Evolutionary conservation across 2,113 vertebrate genomes (phyloP).

Genomic region (Hemibagrus wyckioides): DNA sequence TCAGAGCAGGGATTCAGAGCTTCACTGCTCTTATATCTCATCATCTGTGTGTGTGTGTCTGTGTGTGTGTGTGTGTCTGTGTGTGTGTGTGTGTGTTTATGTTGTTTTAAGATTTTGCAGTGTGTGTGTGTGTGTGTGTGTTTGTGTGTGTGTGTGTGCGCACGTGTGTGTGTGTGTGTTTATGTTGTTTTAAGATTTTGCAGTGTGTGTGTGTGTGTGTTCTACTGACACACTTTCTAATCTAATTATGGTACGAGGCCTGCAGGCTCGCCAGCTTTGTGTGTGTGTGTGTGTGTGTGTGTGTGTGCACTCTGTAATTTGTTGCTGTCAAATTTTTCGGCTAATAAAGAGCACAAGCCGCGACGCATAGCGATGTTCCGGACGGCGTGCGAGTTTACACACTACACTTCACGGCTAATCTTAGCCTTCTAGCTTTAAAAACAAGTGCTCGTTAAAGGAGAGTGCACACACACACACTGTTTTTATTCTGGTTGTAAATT

Average conservation of each 20-base stretch:
- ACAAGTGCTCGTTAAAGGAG: neutral
- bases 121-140: neutral
- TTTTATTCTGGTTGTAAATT: neutral
- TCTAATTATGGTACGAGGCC: constrained; percentile 24
- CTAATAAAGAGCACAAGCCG: neutral
- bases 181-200: too few species aligned
- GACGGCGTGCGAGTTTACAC: neutral
- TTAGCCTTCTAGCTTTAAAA: neutral
- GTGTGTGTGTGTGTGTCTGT: too few species aligned
- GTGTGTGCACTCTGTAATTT: neutral
- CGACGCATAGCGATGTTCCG: neutral
- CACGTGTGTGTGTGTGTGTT: neutral
- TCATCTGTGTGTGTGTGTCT: too few species aligned
- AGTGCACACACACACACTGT: neutral
- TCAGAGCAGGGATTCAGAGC: too few species aligned
- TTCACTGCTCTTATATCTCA: too few species aligned
- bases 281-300: too few species aligned
- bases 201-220: neutral
- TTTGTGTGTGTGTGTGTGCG: neutral
- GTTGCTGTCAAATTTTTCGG: constrained; percentile 18
- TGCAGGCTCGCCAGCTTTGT: neutral
- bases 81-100: neutral
- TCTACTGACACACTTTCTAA: constrained; percentile 32
- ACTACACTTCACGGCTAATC: neutral
- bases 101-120: neutral